These are phyloP conservation scores for Litocranius walleri DNA, from an alignment of 2,113 vertebrate genomes.

Conservation along the genomic window DNA sequence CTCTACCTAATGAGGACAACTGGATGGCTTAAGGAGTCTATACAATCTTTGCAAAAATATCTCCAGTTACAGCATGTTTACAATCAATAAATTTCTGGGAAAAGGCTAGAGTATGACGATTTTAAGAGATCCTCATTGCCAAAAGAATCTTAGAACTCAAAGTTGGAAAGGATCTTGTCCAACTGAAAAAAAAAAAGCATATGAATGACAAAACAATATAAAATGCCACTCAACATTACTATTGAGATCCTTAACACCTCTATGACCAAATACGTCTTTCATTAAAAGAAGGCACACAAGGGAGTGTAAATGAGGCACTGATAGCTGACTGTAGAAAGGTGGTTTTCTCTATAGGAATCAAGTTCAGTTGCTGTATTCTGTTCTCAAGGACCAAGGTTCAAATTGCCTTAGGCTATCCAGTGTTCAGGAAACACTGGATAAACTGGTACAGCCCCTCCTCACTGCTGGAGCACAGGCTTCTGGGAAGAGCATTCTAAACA, in stretches of 20 bases:
- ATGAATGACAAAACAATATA: neutral
- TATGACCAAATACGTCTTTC: neutral
- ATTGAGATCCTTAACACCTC: neutral
- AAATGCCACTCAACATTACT: neutral
- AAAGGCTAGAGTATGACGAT: neutral
- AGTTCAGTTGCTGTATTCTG: neutral
- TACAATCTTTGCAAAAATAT: neutral
- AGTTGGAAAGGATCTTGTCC: neutral
- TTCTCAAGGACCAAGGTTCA: neutral
- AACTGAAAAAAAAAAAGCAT: neutral
- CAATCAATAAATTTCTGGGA: neutral
- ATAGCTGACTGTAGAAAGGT: neutral
- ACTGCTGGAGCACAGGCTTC: neutral
- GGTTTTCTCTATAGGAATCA: neutral
- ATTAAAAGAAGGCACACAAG: neutral
- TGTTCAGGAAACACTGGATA: neutral
- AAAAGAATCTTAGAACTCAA: neutral
- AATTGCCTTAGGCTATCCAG: neutral
- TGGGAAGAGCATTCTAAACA: neutral
- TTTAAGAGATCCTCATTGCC: neutral
- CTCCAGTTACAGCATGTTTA: neutral
- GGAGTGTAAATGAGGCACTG: neutral
- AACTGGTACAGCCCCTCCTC: neutral
- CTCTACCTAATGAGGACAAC: neutral
- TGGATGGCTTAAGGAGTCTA: neutral